Evolutionary conservation across 2,113 vertebrate genomes (phyloP).

Genomic region (Poeciliopsis occidentalis): DNA sequence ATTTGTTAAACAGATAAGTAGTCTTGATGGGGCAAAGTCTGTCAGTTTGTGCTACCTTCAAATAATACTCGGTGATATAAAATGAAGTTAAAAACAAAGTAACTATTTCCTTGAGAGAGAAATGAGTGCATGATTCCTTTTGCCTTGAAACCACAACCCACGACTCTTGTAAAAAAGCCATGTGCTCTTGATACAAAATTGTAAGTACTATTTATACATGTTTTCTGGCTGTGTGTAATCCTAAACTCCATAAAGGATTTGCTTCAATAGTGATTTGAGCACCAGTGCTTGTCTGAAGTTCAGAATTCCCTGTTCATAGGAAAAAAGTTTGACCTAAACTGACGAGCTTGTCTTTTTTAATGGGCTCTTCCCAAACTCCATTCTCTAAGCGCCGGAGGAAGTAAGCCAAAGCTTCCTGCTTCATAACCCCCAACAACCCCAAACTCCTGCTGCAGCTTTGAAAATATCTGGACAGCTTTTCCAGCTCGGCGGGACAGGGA

Average conservation of each 20-base stretch:
- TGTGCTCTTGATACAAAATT: conserved; percentile 1
- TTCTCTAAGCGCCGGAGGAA: conserved; percentile 72
- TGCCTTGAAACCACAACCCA: not conserved
- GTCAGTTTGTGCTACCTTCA: conserved; percentile 22
- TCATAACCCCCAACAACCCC: not conserved
- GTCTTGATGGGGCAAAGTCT: conserved; percentile 49
- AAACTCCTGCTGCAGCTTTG: conserved; percentile 16
- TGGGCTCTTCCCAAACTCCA: conserved; percentile 51
- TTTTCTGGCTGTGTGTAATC: conserved; percentile 38
- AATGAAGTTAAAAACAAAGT: not conserved
- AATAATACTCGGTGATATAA: conserved; percentile 20
- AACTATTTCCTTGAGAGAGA: not conserved
- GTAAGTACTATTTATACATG: conserved; percentile 3
- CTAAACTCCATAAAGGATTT: conserved; percentile 18
- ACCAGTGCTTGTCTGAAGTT: conserved; percentile 2
- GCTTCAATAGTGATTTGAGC: conserved; percentile 24
- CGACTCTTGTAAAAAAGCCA: not conserved
- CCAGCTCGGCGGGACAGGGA: conserved; percentile 19
- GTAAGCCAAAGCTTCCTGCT: conserved; percentile 61
- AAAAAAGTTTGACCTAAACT: conserved; percentile 36
- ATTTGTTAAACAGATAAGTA: conserved; percentile 45
- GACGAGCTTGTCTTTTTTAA: conserved; percentile 47
- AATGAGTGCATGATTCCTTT: not conserved
- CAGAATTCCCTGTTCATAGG: conserved; percentile 53
- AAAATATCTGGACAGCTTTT: conserved; percentile 31